Evolutionary conservation across 2,797 vertebrate genomes (phyloP).

Genomic region (Natrix natrix): DNA sequence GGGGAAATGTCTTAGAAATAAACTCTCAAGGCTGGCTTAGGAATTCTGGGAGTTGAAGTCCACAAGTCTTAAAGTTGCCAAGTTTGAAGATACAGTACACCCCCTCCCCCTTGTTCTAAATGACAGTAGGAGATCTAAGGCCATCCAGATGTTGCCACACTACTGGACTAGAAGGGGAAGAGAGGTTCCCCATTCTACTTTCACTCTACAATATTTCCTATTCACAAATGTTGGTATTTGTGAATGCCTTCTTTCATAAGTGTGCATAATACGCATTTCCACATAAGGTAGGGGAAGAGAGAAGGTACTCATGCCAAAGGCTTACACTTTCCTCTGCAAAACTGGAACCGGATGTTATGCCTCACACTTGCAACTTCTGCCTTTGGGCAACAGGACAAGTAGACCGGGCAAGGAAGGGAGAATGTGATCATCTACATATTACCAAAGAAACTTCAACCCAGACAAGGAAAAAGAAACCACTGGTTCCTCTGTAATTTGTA

Average conservation of each 20-base stretch:
- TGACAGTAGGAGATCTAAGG: too few relatives aligned
- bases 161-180: neutral
- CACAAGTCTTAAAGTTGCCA: neutral
- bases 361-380: neutral
- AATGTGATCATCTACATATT: neutral
- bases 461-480: neutral
- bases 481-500: neutral
- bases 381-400: neutral
- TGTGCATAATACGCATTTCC: neutral
- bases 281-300: neutral
- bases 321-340: neutral
- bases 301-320: neutral
- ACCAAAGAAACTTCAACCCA: neutral
- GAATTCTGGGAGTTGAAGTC: neutral
- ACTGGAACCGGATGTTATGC: neutral
- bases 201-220: neutral
- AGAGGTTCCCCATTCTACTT: neutral
- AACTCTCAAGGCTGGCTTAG: neutral
- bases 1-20: neutral
- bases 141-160: neutral
- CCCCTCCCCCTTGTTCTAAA: too few relatives aligned
- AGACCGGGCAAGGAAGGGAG: neutral
- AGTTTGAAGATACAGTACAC: too few relatives aligned
- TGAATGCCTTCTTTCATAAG: neutral
- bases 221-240: neutral